Evolutionary conservation across 2,797 vertebrate species (phyloP).

Genomic region (Megaceryle alcyon): DNA sequence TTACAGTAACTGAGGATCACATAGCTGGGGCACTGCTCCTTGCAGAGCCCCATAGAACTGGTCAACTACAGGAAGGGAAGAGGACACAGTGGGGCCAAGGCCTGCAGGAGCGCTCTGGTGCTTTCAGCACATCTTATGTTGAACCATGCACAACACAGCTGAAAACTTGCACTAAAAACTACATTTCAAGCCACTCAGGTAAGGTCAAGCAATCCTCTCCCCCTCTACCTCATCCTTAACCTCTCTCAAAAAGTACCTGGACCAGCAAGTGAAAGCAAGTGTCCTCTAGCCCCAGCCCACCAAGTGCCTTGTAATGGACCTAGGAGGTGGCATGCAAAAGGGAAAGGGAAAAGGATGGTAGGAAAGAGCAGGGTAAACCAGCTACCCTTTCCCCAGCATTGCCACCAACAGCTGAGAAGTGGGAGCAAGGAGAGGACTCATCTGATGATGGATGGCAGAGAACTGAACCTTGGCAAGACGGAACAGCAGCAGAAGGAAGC

Average conservation of each 20-base stretch:
- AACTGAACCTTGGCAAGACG: background rate
- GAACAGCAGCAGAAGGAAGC: constrained; percentile 54
- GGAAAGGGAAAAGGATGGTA: background rate
- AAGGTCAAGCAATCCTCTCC: background rate
- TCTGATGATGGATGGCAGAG: constrained; percentile 33
- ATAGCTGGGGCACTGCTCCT: background rate
- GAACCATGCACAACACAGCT: background rate
- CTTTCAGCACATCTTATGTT: accelerated
- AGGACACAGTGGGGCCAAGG: accelerated
- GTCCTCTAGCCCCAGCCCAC: background rate
- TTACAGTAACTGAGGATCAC: background rate
- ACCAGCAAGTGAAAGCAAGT: background rate
- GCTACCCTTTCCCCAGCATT: background rate
- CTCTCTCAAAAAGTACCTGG: background rate
- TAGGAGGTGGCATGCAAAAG: background rate
- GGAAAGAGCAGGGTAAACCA: background rate
- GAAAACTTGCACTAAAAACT: background rate
- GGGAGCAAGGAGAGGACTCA: background rate
- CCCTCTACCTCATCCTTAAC: background rate
- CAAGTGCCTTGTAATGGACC: background rate
- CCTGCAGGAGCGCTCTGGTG: accelerated
- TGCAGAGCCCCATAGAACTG: accelerated
- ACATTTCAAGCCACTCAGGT: background rate
- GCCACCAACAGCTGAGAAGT: background rate
- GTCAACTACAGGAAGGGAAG: background rate